Conservation (phyloP, 2,113 vertebrate species). For the Atlantisia rogersi region DNA sequence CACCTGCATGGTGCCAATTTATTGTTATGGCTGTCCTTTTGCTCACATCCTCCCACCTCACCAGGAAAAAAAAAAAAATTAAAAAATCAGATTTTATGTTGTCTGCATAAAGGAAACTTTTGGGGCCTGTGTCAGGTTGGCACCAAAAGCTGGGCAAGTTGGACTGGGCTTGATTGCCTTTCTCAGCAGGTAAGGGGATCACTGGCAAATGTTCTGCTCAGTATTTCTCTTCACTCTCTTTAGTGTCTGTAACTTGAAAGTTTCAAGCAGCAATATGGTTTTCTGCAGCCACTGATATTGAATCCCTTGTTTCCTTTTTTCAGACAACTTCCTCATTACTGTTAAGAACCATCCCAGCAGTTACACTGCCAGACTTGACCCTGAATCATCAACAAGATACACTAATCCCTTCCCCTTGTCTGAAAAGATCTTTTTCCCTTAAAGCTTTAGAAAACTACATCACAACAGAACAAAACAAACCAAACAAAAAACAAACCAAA, state of each 20-base stretch:
- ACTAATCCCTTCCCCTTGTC: neutral
- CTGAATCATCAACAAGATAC: neutral
- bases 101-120: neutral
- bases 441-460: neutral
- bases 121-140: neutral
- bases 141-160: neutral
- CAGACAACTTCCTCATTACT: neutral
- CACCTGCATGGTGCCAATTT: neutral
- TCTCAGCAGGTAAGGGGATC: neutral
- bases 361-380: conserved; percentile 6
- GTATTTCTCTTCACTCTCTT: neutral
- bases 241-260: neutral
- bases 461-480: neutral
- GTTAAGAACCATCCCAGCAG: neutral
- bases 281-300: neutral
- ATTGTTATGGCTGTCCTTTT: neutral
- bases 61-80: neutral
- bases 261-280: neutral
- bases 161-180: neutral
- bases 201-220: neutral
- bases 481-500: too few species aligned
- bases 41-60: accelerated
- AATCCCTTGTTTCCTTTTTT: neutral
- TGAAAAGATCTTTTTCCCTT: neutral
- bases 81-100: neutral